Base-by-base conservation (phyloP, 2,888 invertebrate genomes). In the Eudasyphora cyanicolor region DNA sequence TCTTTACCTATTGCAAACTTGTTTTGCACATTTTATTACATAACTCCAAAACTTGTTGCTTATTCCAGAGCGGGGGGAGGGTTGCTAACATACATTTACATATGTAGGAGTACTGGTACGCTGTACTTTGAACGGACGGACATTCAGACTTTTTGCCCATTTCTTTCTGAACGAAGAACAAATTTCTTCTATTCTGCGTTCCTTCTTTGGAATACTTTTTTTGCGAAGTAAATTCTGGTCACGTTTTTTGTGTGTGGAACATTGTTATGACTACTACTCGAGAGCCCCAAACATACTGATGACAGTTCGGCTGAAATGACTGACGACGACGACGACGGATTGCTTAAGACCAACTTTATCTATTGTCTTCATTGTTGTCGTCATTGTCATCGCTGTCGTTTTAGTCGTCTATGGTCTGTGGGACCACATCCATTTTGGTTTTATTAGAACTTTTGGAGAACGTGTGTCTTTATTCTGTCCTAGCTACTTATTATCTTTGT, bases 351-450 rank as follows among this genome's bases (percentile, higher is more conserved):
- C 24, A 21, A 45, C 19, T 51, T n/a, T n/a, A n/a, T n/a, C n/a
- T n/a, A n/a, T n/a, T 21, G 27, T 57, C 57, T 14, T 51, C 57
- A 57, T 57, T 57, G 27, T 57, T 14, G 27, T 57, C 57, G 57
- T 57, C 57, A 19, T 27, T 27, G 45, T 45, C 57, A 19, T 27
- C 14, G 24, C 27, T 24, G 24, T 8, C 45, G 45, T 45, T n/a
- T n/a, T n/a, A 3, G 45, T 12, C 38, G 38, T 8, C 38, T n/a
- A 3, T 12, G 7, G 45, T 45, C 45, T 45, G 5, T 14, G 57
- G 51, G 69, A 78, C 70, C 64, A 45, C 45, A 75, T 71, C 62
- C 74, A 69, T 38, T 77, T 69, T 42, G 51, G 17, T 78, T 82
- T 78, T 70, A 77, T 78, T 82, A 78, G 42, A 78, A 76, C 24